Conservation (phyloP, 2,797 vertebrate species). For the Mus spretus region DNA sequence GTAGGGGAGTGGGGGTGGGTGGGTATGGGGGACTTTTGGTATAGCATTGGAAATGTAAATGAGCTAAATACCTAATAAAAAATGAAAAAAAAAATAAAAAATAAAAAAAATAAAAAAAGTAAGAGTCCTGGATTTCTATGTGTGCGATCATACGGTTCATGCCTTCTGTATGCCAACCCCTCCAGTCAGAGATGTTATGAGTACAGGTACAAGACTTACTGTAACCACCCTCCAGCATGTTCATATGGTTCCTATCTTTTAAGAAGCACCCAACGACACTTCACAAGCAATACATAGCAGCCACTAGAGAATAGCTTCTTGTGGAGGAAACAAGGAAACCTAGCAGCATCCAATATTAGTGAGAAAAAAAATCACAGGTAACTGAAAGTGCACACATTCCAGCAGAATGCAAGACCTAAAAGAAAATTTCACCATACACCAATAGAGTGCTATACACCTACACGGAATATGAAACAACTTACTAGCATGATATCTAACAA, state of each 20-base stretch:
- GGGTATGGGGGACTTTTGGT: no score
- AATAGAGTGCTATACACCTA: neutral
- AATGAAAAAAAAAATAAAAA: no score
- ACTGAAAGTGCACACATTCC: neutral
- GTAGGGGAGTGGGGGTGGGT: no score
- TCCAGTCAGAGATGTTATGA: neutral
- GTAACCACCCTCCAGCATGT: neutral
- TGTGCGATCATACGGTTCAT: neutral
- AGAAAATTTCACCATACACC: neutral
- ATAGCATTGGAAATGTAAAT: no score
- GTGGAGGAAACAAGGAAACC: neutral
- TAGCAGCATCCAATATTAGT: neutral
- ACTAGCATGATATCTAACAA: neutral
- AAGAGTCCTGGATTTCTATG: neutral
- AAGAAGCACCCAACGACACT: neutral
- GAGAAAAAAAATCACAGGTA: neutral
- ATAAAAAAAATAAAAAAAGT: no score
- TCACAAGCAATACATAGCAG: neutral
- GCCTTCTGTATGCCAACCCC: neutral
- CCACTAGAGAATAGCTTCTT: neutral
- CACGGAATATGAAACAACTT: neutral
- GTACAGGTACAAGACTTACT: neutral
- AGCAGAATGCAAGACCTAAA: conserved; percentile 49
- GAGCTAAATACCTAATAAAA: no score
- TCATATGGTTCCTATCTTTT: neutral